phyloP scores from a whole-genome alignment of 2,888 invertebrate genomes.

The Spilarctia lutea region DNA sequence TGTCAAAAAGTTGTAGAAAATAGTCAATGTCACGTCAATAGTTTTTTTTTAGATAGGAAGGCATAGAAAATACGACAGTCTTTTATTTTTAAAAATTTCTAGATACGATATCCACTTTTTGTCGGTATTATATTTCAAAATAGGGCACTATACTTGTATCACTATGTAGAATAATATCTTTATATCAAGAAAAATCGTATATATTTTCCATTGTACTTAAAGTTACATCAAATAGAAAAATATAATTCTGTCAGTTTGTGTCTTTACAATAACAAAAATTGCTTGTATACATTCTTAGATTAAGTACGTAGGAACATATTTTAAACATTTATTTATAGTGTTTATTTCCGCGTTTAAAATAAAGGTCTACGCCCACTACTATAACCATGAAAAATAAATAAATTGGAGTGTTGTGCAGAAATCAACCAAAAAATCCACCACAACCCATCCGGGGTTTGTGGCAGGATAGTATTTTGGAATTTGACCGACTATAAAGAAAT shows the following conservation, averaged over 20 bases:
- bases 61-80: no score
- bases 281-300: not conserved
- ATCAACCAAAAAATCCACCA: not conserved
- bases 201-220: not conserved
- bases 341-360: not conserved
- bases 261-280: not conserved
- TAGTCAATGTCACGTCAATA: not conserved
- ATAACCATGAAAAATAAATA: not conserved
- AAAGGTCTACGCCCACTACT: not conserved
- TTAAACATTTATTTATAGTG: not conserved
- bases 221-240: not conserved
- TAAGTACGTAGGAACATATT: not conserved
- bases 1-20: not conserved
- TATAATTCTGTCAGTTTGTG: not conserved
- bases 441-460: no score
- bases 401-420: not conserved
- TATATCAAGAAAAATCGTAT: not conserved
- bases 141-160: not conserved
- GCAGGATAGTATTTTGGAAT: no score
- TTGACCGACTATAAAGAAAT: no score
- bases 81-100: not conserved
- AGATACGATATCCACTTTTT: not conserved
- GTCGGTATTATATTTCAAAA: not conserved
- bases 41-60: not conserved
- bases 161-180: not conserved